Evolutionary conservation across 92 coral and sea anemone species (phyloP).

Genomic region (Muricea muricata): DNA sequence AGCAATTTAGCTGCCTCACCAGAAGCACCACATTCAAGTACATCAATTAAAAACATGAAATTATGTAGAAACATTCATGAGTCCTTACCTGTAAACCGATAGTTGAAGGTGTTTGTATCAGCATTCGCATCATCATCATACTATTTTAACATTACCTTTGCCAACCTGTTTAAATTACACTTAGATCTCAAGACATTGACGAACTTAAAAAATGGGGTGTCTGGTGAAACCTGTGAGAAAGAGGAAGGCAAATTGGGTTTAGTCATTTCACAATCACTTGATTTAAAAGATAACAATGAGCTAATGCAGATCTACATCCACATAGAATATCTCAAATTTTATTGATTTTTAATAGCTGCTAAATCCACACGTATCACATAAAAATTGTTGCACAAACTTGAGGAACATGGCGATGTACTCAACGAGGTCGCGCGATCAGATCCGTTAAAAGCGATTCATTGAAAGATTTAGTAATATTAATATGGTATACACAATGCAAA

Average conservation of each 20-base stretch:
- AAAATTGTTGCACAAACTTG: no score
- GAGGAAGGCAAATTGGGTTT: not conserved
- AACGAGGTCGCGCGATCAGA: no score
- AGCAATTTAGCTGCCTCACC: not conserved
- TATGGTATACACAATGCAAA: no score
- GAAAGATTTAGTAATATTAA: no score
- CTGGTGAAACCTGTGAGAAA: not conserved
- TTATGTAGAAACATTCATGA: not conserved
- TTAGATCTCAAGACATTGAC: not conserved
- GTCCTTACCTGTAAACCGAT: slow-evolving; percentile 21
- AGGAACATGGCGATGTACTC: no score
- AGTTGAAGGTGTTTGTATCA: not conserved
- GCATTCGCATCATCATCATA: not conserved
- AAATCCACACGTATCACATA: no score
- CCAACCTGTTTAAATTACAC: slow-evolving; percentile 6
- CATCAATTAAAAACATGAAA: not conserved
- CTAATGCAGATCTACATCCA: no score
- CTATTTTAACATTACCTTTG: slow-evolving; percentile 13
- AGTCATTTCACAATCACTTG: not conserved
- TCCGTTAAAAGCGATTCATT: no score
- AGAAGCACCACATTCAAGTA: not conserved
- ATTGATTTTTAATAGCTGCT: no score
- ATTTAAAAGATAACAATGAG: not conserved
- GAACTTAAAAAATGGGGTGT: not conserved
- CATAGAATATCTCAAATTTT: no score